phyloP scores from a whole-genome alignment of 2,113 vertebrate genomes.

The Callithrix jacchus region DNA sequence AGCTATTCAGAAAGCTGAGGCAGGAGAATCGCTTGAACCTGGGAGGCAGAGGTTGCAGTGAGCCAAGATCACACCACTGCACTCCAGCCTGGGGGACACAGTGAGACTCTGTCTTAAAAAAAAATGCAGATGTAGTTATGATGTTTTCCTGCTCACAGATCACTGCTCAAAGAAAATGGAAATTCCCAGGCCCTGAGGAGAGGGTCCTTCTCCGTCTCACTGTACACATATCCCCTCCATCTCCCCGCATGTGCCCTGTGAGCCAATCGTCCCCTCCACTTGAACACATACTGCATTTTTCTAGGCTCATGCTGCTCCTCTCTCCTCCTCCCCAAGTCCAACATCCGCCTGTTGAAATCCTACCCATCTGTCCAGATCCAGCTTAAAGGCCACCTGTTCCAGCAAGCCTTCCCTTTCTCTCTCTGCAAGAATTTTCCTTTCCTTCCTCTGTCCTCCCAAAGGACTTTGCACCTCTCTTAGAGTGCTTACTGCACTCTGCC shows the following conservation, averaged over 20 bases:
- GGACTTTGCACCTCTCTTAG: slow-evolving; percentile 14
- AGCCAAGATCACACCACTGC: too few species aligned
- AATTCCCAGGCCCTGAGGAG: not conserved
- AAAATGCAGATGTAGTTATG: not conserved
- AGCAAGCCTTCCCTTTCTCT: not conserved
- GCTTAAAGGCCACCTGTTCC: slow-evolving; percentile 57
- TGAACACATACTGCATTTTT: not conserved
- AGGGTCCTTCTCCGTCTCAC: not conserved
- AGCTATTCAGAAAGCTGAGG: too few species aligned
- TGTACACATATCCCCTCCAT: not conserved
- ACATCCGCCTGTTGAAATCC: slow-evolving; percentile 46
- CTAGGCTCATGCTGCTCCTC: not conserved
- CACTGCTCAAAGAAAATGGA: not conserved
- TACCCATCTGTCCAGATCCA: slow-evolving; percentile 41
- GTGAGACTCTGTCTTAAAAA: too few species aligned
- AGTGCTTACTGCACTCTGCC: not conserved
- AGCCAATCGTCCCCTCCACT: not conserved
- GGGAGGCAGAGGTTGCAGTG: too few species aligned
- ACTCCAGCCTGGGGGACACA: too few species aligned
- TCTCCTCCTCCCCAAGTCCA: not conserved
- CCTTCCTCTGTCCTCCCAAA: slow-evolving; percentile 45
- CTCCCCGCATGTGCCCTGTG: not conserved
- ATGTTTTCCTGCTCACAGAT: not conserved
- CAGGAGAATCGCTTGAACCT: too few species aligned
- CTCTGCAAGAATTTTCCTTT: slow-evolving; percentile 37